Evolutionary conservation across 2,888 invertebrate species (phyloP).

Genomic region (Agrotis puta): DNA sequence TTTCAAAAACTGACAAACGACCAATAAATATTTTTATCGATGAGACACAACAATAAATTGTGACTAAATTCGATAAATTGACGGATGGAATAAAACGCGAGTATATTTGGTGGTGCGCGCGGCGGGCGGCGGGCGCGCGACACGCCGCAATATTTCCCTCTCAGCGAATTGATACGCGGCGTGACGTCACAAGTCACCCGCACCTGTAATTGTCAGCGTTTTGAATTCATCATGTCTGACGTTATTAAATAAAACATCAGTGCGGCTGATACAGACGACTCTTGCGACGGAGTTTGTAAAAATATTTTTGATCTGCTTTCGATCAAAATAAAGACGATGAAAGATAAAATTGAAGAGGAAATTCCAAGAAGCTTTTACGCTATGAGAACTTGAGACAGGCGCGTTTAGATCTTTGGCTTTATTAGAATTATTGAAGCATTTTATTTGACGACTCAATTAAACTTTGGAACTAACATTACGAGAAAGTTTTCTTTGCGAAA

Average conservation of each 20-base stretch:
- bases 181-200: conserved; percentile 65
- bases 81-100: conserved; percentile 67
- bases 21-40: conserved; percentile 71
- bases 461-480: conserved; percentile 30
- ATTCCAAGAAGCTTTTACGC: conserved; percentile 45
- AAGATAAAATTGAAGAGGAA: conserved; percentile 40
- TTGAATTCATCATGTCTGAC: conserved; percentile 68
- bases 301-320: conserved; percentile 49
- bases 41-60: conserved; percentile 70
- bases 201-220: conserved; percentile 75
- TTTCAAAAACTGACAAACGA: conserved; percentile 67
- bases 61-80: conserved; percentile 71
- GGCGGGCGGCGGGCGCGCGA: conserved; percentile 37
- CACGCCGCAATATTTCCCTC: conserved; percentile 59
- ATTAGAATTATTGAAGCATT: conserved; percentile 51
- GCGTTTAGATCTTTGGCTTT: conserved; percentile 49
- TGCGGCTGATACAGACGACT: conserved; percentile 49
- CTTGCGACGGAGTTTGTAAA: conserved; percentile 20
- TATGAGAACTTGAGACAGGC: conserved; percentile 18
- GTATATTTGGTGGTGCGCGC: conserved; percentile 42
- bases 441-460: conserved; percentile 52
- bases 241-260: conserved; percentile 77
- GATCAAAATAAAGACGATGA: conserved; percentile 51
- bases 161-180: conserved; percentile 59
- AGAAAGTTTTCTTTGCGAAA: conserved; percentile 31